Evolutionary conservation across 2,113 vertebrate genomes (phyloP).

Genomic region (Dromaius novaehollandiae): DNA sequence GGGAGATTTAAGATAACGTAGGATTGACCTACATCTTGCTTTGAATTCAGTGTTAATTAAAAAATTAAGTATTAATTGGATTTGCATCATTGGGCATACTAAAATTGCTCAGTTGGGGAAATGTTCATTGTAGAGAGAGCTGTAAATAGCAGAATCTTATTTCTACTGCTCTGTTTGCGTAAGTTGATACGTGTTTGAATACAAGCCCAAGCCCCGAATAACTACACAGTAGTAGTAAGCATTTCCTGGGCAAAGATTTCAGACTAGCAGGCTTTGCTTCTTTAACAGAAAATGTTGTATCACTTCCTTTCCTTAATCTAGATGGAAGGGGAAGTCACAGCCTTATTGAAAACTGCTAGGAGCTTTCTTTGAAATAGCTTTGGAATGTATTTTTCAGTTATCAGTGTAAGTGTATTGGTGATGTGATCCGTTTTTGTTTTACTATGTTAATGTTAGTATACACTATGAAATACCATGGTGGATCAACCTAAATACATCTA

Average conservation of each 20-base stretch:
- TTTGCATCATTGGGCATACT: neutral
- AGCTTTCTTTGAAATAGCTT: neutral
- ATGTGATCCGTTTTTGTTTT: neutral
- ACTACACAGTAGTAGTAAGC: neutral
- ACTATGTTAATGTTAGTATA: neutral
- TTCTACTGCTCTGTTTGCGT: neutral
- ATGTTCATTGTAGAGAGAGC: neutral
- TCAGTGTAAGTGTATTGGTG: neutral
- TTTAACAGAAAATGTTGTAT: neutral
- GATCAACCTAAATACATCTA: neutral
- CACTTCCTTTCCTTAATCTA: neutral
- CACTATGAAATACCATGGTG: neutral
- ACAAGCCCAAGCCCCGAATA: neutral
- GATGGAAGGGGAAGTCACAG: neutral
- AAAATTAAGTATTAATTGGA: neutral
- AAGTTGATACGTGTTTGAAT: neutral
- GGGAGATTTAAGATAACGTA: neutral
- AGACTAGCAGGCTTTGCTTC: neutral
- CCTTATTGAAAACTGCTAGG: neutral
- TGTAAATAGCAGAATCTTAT: neutral
- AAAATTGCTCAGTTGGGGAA: neutral
- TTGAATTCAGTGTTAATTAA: conserved; percentile 17
- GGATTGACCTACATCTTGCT: neutral
- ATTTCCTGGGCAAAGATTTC: neutral
- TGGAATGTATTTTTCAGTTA: neutral